phyloP scores from a whole-genome alignment of 1,140 invertebrate species.

The Hycleus phaleratus region DNA sequence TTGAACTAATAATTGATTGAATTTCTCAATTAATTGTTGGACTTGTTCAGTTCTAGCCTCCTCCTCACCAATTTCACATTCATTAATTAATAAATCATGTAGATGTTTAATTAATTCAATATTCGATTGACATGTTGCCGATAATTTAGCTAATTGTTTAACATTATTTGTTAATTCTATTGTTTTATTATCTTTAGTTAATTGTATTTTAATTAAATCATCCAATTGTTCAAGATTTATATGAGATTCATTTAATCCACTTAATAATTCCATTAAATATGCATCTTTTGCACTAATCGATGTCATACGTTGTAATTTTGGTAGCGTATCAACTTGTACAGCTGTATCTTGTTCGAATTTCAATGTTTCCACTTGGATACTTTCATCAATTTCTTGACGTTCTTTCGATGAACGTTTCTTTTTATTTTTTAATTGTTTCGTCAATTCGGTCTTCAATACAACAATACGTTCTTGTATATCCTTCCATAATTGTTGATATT shows the following conservation, averaged over 20 bases:
- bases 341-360: constrained; percentile 66
- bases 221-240: constrained; percentile 50
- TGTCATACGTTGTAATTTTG: constrained; percentile 46
- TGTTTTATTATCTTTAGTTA: constrained; percentile 44
- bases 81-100: constrained; percentile 61
- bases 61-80: constrained; percentile 60
- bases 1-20: constrained; percentile 58
- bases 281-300: constrained; percentile 71
- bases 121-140: constrained; percentile 61
- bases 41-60: constrained; percentile 61
- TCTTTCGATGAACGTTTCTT: constrained; percentile 3
- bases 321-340: constrained; percentile 69
- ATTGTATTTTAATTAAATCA: constrained; percentile 44
- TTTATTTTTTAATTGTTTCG: constrained; percentile 33
- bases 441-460: constrained; percentile 44
- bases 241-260: constrained; percentile 57
- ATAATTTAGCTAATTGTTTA: constrained; percentile 54
- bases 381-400: constrained; percentile 47
- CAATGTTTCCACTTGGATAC: constrained; percentile 63
- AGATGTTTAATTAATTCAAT: constrained; percentile 73
- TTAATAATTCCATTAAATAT: constrained; percentile 62
- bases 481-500: constrained; percentile 59
- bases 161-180: constrained; percentile 46
- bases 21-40: constrained; percentile 53
- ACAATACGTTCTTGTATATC: constrained; percentile 51